These are phyloP conservation scores for Remorina albescens DNA, from an alignment of 2,797 vertebrate genomes.

Conservation along the genomic window DNA sequence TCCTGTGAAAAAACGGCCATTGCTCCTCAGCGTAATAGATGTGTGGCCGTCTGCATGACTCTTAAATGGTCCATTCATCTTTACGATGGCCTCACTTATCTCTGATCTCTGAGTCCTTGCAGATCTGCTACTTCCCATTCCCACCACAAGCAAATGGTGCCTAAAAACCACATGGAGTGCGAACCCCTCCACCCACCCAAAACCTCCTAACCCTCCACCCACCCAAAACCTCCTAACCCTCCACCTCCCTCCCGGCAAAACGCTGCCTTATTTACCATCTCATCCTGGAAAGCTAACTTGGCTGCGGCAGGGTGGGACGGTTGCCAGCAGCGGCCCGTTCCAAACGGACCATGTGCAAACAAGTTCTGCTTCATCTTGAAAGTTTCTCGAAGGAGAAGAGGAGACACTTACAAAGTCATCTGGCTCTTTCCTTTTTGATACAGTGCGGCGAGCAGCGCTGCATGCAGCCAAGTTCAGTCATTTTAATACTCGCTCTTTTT, in stretches of 20 bases:
- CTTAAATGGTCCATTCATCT: constrained; percentile 73
- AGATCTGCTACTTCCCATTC: constrained; percentile 79
- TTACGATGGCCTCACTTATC: constrained; percentile 77
- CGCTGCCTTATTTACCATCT: constrained; percentile 77
- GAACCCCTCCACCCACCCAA: constrained; percentile 53
- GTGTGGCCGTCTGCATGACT: constrained; percentile 63
- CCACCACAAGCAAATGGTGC: constrained; percentile 77
- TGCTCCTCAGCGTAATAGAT: constrained; percentile 57
- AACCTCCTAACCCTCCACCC: constrained; percentile 17
- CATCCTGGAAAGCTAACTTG: constrained; percentile 72
- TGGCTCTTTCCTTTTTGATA: constrained; percentile 50
- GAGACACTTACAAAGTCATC: constrained; percentile 68
- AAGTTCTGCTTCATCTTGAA: constrained; percentile 54
- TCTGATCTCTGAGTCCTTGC: constrained; percentile 70
- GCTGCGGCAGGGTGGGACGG: constrained; percentile 64
- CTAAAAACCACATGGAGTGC: constrained; percentile 72
- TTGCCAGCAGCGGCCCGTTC: constrained; percentile 66
- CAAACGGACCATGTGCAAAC: constrained; percentile 69
- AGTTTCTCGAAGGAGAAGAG: constrained; percentile 54
- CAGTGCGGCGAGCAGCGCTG: constrained; percentile 40
- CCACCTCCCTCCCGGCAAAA: constrained; percentile 64
- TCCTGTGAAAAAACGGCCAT: constrained; percentile 36
- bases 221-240: constrained; percentile 13
- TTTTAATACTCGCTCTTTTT: constrained; percentile 51
- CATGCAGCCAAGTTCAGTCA: constrained; percentile 50